Percentiles rank a stretch among this genome's conserved stretches.
Conservation (phyloP, 2,888 invertebrate species). For the Harpalus rufipes region DNA sequence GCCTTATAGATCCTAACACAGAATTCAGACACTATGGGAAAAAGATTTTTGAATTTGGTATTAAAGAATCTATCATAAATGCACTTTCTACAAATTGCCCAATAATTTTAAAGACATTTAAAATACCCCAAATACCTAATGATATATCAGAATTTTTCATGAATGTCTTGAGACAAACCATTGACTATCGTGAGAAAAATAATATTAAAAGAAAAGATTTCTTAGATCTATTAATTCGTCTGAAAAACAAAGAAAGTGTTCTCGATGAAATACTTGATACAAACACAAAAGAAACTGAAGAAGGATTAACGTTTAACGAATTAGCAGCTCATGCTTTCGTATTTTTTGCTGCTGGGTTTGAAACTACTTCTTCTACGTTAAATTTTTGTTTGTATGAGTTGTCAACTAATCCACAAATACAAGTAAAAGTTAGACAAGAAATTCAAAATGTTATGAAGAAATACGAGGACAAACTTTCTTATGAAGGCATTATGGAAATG, state of each 20-base stretch:
- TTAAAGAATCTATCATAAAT: neutral
- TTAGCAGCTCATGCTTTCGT: slow-evolving; percentile 78
- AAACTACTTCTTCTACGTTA: slow-evolving; percentile 77
- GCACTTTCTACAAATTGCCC: neutral
- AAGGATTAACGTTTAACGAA: slow-evolving; percentile 75
- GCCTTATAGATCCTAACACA: slow-evolving; percentile 76
- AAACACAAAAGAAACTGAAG: slow-evolving; percentile 59
- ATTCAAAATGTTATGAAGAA: slow-evolving; percentile 74
- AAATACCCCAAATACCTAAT: slow-evolving; percentile 68
- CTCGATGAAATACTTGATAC: slow-evolving; percentile 42
- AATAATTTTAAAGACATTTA: slow-evolving; percentile 68
- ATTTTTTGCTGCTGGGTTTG: slow-evolving; percentile 79
- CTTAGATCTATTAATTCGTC: slow-evolving; percentile 77
- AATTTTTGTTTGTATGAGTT: slow-evolving; percentile 78
- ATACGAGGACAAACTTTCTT: slow-evolving; percentile 75
- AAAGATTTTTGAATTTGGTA: slow-evolving; percentile 69
- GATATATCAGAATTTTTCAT: slow-evolving; percentile 76
- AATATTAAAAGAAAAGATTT: slow-evolving; percentile 79
- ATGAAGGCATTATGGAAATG: slow-evolving; percentile 77
- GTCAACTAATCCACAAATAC: slow-evolving; percentile 76
- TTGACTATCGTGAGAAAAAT: slow-evolving; percentile 77
- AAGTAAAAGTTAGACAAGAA: slow-evolving; percentile 76
- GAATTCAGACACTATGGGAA: slow-evolving; percentile 74
- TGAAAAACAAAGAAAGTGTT: slow-evolving; percentile 69
- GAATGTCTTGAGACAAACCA: slow-evolving; percentile 75